Evolutionary conservation across 2,888 invertebrate species (phyloP).

Genomic region (Chironomus tentans): DNA sequence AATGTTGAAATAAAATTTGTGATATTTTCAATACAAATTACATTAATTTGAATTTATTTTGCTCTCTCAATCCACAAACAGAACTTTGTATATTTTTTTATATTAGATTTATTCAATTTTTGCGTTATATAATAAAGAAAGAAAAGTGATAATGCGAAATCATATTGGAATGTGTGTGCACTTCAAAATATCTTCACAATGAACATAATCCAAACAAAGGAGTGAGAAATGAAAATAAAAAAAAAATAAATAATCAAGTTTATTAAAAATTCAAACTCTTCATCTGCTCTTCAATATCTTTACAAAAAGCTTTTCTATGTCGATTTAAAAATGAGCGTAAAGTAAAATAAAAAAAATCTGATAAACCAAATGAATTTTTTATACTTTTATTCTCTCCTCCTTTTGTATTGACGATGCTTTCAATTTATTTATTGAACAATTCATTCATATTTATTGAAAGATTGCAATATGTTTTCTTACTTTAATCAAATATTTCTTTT

Average conservation of each 20-base stretch:
- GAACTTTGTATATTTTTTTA: not conserved
- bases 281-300: not conserved
- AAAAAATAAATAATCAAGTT: constrained; percentile 12
- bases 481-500: not conserved
- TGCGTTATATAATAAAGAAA: too few species aligned
- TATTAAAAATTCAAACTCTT: constrained; percentile 19
- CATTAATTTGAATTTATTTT: constrained; percentile 21
- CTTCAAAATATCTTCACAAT: too few species aligned
- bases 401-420: not conserved
- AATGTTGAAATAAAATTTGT: not conserved
- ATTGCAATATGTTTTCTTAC: not conserved
- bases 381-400: not conserved
- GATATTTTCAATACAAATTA: constrained; percentile 22
- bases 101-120: constrained; percentile 15
- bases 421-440: not conserved
- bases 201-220: too few species aligned
- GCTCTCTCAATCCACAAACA: not conserved
- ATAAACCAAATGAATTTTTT: not conserved
- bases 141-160: too few species aligned
- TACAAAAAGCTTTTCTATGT: constrained; percentile 21
- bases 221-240: too few species aligned
- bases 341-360: too few species aligned
- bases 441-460: too few species aligned
- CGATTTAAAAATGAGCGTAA: not conserved
- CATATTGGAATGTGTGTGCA: too few species aligned